phyloP scores from a whole-genome alignment of 1,140 invertebrate genomes.

The Listronotus oregonensis region DNA sequence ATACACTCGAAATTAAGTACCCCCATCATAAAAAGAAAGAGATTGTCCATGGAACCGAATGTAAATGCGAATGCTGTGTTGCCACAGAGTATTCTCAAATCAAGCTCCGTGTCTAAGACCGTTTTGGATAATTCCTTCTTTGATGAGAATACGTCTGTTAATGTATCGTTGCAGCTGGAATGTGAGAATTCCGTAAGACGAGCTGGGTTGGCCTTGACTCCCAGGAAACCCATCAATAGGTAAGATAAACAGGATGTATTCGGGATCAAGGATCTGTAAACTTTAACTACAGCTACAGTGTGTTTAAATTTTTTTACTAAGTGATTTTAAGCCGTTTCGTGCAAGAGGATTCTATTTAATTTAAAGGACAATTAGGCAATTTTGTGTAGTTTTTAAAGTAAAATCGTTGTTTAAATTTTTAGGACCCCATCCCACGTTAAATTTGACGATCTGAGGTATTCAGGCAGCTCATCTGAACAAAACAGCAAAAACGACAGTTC shows the following conservation, averaged over 20 bases:
- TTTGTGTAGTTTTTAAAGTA: too few species aligned
- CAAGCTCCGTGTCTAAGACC: constrained; percentile 8
- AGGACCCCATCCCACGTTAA: constrained; percentile 38
- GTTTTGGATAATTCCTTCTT: constrained; percentile 13
- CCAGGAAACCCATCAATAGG: constrained; percentile 31
- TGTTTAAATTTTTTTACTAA: too few species aligned
- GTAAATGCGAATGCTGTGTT: constrained; percentile 1
- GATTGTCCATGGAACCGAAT: constrained; percentile 12
- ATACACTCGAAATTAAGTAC: constrained; percentile 38
- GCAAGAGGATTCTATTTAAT: too few species aligned
- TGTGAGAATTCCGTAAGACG: constrained; percentile 24
- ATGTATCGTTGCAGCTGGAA: constrained; percentile 8
- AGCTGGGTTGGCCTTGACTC: constrained; percentile 26
- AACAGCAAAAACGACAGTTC: constrained; percentile 13
- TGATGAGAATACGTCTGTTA: constrained; percentile 10
- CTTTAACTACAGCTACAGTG: too few species aligned
- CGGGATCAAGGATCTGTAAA: too few species aligned
- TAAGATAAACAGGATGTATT: not conserved
- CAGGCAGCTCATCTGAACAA: constrained; percentile 5
- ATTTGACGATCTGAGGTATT: constrained; percentile 32
- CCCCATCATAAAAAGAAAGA: constrained; percentile 47
- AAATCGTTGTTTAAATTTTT: constrained; percentile 2
- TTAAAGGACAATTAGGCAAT: too few species aligned
- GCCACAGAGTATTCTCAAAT: constrained; percentile 53
- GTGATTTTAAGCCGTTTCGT: too few species aligned